A percentile compares a stretch with the other conserved stretches of the same genome.
phyloP scores from a whole-genome alignment of 2,888 invertebrate species.

The Stenotaenia linearis region DNA sequence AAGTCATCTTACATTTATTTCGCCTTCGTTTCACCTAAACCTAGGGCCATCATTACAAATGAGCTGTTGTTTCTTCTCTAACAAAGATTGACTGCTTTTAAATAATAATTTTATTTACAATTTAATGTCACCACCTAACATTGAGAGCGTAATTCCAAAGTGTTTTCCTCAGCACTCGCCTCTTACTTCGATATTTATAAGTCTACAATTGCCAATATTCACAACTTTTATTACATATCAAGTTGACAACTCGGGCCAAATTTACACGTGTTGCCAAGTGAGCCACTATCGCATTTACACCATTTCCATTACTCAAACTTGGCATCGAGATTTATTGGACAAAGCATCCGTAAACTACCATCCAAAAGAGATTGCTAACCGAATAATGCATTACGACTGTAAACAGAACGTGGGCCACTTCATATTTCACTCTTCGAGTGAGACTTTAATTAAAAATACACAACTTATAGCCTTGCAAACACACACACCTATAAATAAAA shows the following conservation, averaged over 20 bases:
- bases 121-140: neutral
- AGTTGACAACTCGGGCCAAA: neutral
- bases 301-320: conserved; percentile 9
- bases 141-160: neutral
- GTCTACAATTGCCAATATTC: neutral
- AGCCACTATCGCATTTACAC: conserved; percentile 1
- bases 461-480: neutral
- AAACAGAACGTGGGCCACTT: conserved; percentile 4
- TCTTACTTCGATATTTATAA: neutral
- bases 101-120: neutral
- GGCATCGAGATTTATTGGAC: conserved; percentile 9
- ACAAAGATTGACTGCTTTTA: neutral
- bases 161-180: neutral
- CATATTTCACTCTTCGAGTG: conserved; percentile 4
- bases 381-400: conserved; percentile 9
- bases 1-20: no score
- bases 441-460: conserved; percentile 9
- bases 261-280: conserved; percentile 4
- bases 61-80: neutral
- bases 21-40: no score
- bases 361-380: conserved; percentile 9
- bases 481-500: conserved; percentile 9
- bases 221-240: neutral
- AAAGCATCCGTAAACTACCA: conserved; percentile 3
- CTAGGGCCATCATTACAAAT: no score